A percentile compares a stretch with the other conserved stretches of the same genome.
Evolutionary conservation across 2,113 vertebrate genomes (phyloP).

Genomic region (Coptodon rendalli): DNA sequence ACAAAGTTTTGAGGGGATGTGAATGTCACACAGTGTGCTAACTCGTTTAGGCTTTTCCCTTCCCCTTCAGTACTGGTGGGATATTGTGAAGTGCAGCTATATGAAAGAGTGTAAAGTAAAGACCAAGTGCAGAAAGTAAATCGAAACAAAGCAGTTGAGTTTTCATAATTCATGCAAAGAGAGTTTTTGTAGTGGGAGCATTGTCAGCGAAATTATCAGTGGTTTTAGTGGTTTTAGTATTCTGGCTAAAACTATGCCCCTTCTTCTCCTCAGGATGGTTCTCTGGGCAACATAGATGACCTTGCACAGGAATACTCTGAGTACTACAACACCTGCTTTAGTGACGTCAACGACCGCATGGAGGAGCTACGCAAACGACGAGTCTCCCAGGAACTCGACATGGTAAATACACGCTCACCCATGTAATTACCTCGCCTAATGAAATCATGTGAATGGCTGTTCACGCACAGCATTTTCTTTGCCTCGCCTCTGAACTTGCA

Average conservation of each 20-base stretch:
- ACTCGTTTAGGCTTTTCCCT: not conserved
- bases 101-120: not conserved
- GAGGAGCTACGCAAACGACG: constrained; percentile 91
- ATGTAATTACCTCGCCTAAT: not conserved
- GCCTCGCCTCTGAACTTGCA: not conserved
- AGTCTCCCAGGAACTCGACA: constrained; percentile 89
- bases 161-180: not conserved
- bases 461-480: not conserved
- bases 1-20: not conserved
- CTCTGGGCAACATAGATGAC: constrained; percentile 96
- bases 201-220: not conserved
- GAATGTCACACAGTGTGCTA: not conserved
- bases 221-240: not conserved
- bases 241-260: not conserved
- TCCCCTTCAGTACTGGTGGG: not conserved
- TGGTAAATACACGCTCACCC: constrained; percentile 68
- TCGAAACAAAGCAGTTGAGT: not conserved
- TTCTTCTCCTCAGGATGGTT: constrained; percentile 82
- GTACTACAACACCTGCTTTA: constrained; percentile 94
- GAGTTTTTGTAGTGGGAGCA: not conserved
- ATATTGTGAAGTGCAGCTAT: not conserved
- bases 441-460: not conserved
- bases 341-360: constrained; percentile 92
- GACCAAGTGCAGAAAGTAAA: not conserved
- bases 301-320: constrained; percentile 94